Percentiles rank a stretch among this genome's conserved stretches.
Conservation (phyloP, 2,797 vertebrate species). For the Heterohyrax brucei region DNA sequence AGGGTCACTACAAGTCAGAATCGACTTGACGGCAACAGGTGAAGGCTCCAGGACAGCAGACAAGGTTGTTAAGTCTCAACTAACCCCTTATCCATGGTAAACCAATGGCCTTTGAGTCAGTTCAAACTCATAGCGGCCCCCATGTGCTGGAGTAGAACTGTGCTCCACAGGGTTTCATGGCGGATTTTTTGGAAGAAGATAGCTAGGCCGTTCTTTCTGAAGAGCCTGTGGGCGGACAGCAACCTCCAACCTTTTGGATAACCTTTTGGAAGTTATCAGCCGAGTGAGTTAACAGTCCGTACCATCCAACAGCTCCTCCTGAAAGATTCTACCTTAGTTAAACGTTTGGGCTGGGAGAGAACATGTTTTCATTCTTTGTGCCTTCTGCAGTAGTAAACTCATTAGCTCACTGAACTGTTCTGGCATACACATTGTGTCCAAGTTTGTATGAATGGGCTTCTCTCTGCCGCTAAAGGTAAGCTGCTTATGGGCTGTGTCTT, state of each 20-base stretch:
- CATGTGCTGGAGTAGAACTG: too few species aligned
- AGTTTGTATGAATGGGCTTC: background rate
- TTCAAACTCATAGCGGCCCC: background rate
- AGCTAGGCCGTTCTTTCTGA: too few species aligned
- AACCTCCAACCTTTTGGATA: background rate
- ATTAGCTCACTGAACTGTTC: background rate
- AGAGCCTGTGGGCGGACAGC: too few species aligned
- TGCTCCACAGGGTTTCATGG: too few species aligned
- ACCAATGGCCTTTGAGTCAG: background rate
- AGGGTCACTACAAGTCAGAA: too few species aligned
- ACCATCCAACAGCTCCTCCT: background rate
- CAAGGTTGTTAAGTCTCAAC: background rate
- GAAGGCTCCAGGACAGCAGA: background rate
- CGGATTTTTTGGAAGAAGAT: too few species aligned
- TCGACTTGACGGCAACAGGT: background rate
- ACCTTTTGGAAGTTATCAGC: background rate
- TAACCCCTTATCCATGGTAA: background rate
- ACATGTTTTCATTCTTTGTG: slow-evolving; percentile 29
- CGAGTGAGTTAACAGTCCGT: background rate
- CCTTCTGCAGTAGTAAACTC: background rate
- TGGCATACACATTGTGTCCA: background rate
- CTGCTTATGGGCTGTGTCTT: background rate
- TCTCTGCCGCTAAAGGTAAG: background rate
- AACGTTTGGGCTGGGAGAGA: background rate
- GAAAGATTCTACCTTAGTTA: background rate